Evolutionary conservation across 2,113 vertebrate species (phyloP), one percentile per base, ranked within the genome.

Genomic region (Bombycilla garrulus): DNA sequence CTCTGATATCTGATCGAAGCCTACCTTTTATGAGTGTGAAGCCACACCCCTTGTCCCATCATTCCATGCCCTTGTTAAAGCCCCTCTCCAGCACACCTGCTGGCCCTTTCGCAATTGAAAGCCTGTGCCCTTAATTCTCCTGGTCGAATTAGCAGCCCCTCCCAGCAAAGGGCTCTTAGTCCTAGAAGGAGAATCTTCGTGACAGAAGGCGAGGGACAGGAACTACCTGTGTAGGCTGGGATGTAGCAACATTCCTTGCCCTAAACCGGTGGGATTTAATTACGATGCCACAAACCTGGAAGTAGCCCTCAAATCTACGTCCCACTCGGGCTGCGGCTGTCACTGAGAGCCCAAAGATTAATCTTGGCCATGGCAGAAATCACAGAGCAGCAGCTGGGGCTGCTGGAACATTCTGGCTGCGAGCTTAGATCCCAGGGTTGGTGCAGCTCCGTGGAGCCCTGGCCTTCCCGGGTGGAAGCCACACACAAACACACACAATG

Each of bases 151-250:
- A 33, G 19, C 13, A 64, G 12, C 6, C 18, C 13, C 26, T 42
- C 21, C 12, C 21, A 17, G 19, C 9, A 23, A 44, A n/a, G 24
- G 12, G 12, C 4, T 47, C 25, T 13, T 3, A 5, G 12, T 10
- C 14, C 24, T 6, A 5, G 15, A 3, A 0, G 10, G 6, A 2
- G 8, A 9, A 17, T 57, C 21, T 56, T 3, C 4, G 2, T 1
- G 5, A 8, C 25, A 24, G 33, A 54, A 64, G 7, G 7, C 6
- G 10, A 36, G 20, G 26, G 6, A 19, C 4, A 1, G 15, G 17
- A 72, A 6, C n/a, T n/a, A n/a, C n/a, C n/a, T n/a, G n/a, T n/a
- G n/a, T n/a, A n/a, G n/a, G n/a, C n/a, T n/a, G 47, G 40, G 22
- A 6, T 51, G 16, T 1, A 24, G 11, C 2, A 36, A 12, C 28